Conservation (phyloP, 92 coral and sea anemone genomes). For the Palythoa grandis region DNA sequence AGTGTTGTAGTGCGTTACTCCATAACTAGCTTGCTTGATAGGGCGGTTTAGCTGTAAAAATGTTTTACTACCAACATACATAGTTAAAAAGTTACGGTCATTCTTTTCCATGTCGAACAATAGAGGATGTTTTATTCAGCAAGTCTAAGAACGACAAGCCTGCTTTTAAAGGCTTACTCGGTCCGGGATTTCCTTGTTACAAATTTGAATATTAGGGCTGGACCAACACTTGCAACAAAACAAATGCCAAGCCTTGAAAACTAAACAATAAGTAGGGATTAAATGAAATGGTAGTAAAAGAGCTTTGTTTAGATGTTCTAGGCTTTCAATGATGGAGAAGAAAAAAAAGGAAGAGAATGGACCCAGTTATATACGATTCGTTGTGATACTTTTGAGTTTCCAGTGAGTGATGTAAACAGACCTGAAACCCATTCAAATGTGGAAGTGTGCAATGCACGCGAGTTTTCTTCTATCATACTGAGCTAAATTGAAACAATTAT, state of each 20-base stretch:
- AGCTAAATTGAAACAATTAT: no score
- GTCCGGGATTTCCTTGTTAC: not conserved
- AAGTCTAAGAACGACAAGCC: not conserved
- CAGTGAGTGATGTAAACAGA: conserved; percentile 1
- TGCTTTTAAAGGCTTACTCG: not conserved
- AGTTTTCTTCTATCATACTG: not conserved
- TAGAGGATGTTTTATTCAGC: not conserved
- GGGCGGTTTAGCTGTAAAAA: not conserved
- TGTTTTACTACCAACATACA: not conserved
- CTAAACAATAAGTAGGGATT: not conserved
- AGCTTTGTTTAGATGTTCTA: not conserved
- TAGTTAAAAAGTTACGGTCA: not conserved
- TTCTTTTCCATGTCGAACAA: not conserved
- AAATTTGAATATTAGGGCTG: conserved; percentile 46
- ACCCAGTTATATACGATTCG: not conserved
- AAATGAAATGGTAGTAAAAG: not conserved
- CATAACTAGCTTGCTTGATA: not conserved
- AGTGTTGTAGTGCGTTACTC: not conserved
- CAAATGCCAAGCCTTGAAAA: conserved; percentile 24
- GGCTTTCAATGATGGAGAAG: not conserved
- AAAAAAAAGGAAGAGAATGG: not conserved
- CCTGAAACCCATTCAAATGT: conserved; percentile 58
- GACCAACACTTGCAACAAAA: conserved; percentile 54
- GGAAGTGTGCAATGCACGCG: conserved; percentile 8
- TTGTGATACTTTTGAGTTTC: not conserved